These are phyloP conservation scores for Liasis olivaceus DNA, from an alignment of 2,797 vertebrate species.

Conservation along the genomic window DNA sequence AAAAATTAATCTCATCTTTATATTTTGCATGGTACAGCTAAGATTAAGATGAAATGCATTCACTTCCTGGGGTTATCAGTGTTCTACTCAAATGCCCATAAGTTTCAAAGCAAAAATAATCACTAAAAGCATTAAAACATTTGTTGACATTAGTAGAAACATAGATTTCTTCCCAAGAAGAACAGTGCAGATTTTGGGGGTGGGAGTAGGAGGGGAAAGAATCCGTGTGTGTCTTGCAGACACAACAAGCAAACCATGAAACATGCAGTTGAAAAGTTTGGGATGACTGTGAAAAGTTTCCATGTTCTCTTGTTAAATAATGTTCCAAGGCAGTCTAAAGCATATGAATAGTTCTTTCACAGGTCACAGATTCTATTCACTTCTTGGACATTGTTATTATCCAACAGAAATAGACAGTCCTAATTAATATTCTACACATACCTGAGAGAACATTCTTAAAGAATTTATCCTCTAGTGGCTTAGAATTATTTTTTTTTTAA, in stretches of 20 bases:
- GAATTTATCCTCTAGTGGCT: conserved; percentile 84
- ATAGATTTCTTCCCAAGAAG: conserved; percentile 73
- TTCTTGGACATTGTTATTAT: conserved; percentile 92
- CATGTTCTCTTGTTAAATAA: conserved; percentile 90
- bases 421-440: conserved; percentile 99
- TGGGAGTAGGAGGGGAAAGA: background rate
- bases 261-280: conserved; percentile 87
- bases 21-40: conserved; percentile 72
- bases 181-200: background rate
- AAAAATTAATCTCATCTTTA: conserved; percentile 73
- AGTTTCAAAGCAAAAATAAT: conserved; percentile 74
- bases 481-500: conserved; percentile 45
- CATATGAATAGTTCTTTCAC: conserved; percentile 95
- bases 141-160: conserved; percentile 73
- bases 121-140: conserved; percentile 70
- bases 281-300: conserved; percentile 91
- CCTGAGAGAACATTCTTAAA: conserved; percentile 86
- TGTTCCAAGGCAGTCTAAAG: conserved; percentile 87
- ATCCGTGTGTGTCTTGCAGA: conserved; percentile 78
- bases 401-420: conserved; percentile 91
- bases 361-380: conserved; percentile 97
- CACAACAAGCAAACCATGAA: conserved; percentile 78
- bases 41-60: conserved; percentile 71
- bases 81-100: conserved; percentile 72
- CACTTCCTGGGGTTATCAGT: conserved; percentile 69